Evolutionary conservation across 2,888 invertebrate genomes (phyloP).

Genomic region (Eulithis prunata): DNA sequence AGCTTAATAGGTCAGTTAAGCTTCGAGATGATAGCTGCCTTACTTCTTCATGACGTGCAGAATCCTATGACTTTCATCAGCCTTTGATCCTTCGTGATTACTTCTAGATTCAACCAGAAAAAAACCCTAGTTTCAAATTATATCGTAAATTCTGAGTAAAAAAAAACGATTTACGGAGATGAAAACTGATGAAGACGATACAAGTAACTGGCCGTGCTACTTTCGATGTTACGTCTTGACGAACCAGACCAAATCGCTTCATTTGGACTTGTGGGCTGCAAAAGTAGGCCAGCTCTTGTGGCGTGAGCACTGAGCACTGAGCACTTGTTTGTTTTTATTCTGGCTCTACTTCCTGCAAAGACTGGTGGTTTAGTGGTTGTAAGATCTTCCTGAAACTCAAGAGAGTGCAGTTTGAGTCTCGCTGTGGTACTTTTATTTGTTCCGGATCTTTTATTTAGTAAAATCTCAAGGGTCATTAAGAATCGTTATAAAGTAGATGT

Average conservation of each 20-base stretch:
- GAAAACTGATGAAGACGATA: neutral
- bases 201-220: neutral
- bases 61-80: too few species aligned
- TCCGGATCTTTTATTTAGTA: too few species aligned
- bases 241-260: slow-evolving; percentile 8
- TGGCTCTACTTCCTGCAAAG: slow-evolving; percentile 2
- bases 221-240: slow-evolving; percentile 10
- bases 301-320: neutral
- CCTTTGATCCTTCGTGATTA: too few species aligned
- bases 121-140: too few species aligned
- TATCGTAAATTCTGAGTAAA: too few species aligned
- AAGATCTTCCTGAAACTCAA: neutral
- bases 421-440: too few species aligned
- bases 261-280: slow-evolving; percentile 9
- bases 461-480: too few species aligned
- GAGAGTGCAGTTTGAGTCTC: neutral
- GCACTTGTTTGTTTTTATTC: slow-evolving; percentile 6
- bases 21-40: too few species aligned
- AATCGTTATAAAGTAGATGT: too few species aligned
- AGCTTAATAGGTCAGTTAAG: too few species aligned
- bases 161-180: neutral
- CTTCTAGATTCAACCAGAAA: too few species aligned
- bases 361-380: neutral
- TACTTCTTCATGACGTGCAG: too few species aligned
- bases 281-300: slow-evolving; percentile 13